Evolutionary conservation across 1,140 invertebrate species (phyloP).

Genomic region (Drosophila nebulosa): DNA sequence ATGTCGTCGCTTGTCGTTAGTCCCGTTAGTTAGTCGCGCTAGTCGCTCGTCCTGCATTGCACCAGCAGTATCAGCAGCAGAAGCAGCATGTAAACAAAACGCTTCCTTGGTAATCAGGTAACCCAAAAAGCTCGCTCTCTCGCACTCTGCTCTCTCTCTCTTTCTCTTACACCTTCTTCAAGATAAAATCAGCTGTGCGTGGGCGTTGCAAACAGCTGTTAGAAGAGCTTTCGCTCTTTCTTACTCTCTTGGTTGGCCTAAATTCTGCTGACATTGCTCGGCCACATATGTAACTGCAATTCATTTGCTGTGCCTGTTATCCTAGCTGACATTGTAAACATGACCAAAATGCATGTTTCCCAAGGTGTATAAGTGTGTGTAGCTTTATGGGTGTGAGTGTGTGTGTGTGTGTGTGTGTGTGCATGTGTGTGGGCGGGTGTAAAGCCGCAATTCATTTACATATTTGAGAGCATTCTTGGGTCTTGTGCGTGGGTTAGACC

Average conservation of each 20-base stretch:
- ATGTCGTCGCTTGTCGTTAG: constrained; percentile 53
- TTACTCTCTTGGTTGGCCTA: constrained; percentile 42
- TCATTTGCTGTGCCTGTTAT: constrained; percentile 51
- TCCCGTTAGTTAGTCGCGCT: constrained; percentile 36
- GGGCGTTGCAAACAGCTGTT: constrained; percentile 65
- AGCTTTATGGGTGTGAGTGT: constrained; percentile 5
- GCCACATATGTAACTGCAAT: constrained; percentile 41
- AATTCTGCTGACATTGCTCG: constrained; percentile 62
- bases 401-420: constrained; percentile 7
- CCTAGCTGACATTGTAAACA: constrained; percentile 77
- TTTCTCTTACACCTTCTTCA: neutral
- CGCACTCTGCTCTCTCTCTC: neutral
- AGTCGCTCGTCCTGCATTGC: constrained; percentile 51
- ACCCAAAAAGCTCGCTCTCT: constrained; percentile 29
- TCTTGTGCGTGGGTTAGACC: constrained; percentile 23
- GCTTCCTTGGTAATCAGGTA: constrained; percentile 10
- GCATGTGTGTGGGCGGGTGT: constrained; percentile 30
- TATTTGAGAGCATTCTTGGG: constrained; percentile 60
- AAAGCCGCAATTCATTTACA: constrained; percentile 75
- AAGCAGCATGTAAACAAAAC: constrained; percentile 48
- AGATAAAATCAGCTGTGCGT: constrained; percentile 35
- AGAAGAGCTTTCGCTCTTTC: constrained; percentile 6
- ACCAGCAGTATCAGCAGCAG: constrained; percentile 9
- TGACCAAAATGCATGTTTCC: constrained; percentile 74
- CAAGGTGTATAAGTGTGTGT: constrained; percentile 35